These are phyloP conservation scores for Menura novaehollandiae DNA, from an alignment of 2,113 vertebrate species.

Conservation along the genomic window DNA sequence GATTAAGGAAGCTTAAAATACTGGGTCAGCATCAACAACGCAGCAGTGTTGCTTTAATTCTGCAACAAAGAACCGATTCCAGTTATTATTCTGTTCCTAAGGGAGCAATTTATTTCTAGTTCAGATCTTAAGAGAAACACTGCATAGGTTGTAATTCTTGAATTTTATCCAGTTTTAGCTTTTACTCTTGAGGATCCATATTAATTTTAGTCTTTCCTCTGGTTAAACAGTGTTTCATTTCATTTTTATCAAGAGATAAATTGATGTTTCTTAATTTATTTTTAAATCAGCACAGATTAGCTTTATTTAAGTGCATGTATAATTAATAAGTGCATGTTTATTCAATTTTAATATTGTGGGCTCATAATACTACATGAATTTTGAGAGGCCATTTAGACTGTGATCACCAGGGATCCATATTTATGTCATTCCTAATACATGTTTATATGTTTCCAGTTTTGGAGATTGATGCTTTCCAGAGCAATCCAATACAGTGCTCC, in stretches of 20 bases:
- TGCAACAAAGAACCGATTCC: slow-evolving; percentile 1
- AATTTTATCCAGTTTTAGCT: background rate
- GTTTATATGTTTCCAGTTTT: background rate
- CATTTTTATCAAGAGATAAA: background rate
- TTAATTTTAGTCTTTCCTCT: background rate
- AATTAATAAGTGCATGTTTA: background rate
- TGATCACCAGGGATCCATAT: background rate
- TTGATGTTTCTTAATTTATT: background rate
- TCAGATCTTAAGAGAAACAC: background rate
- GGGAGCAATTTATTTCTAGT: slow-evolving; percentile 25
- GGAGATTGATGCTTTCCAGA: background rate
- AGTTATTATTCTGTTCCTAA: slow-evolving; percentile 5
- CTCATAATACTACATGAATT: background rate
- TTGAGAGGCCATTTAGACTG: background rate
- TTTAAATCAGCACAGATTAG: background rate
- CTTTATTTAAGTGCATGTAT: background rate
- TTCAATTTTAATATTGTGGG: background rate
- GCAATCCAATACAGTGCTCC: background rate
- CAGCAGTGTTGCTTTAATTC: slow-evolving; percentile 18
- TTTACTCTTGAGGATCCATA: background rate
- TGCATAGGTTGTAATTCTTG: background rate
- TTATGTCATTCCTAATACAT: background rate
- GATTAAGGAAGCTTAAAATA: slow-evolving; percentile 33
- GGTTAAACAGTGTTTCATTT: background rate
- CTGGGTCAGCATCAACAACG: background rate